Percentiles rank a stretch among this genome's conserved stretches.
These are phyloP conservation scores for Notiomystis cincta DNA, from an alignment of 2,113 vertebrate species.

Conservation along the genomic window DNA sequence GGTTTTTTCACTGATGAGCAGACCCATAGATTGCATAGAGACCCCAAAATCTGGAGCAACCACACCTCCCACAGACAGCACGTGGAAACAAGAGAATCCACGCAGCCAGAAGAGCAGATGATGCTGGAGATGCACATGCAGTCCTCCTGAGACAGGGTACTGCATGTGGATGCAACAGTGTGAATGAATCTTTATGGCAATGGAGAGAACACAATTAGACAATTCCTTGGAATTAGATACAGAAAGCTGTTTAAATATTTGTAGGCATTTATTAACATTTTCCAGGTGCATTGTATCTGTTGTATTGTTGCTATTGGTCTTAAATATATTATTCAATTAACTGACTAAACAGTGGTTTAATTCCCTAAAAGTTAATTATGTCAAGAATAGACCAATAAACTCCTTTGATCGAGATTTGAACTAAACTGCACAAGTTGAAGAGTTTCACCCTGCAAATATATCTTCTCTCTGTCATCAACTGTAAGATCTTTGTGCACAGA, in stretches of 20 bases:
- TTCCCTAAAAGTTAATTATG: background rate
- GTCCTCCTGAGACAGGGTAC: background rate
- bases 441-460: background rate
- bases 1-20: background rate
- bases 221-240: background rate
- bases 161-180: accelerated
- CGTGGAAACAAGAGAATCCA: background rate
- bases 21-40: background rate
- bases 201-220: background rate
- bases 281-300: background rate
- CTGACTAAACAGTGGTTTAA: background rate
- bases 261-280: background rate
- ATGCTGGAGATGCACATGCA: background rate
- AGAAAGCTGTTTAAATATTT: background rate
- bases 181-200: background rate
- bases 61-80: background rate
- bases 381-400: background rate
- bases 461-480: background rate
- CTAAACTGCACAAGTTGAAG: background rate
- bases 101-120: accelerated
- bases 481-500: background rate
- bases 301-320: background rate
- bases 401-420: background rate
- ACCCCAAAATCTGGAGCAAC: background rate
- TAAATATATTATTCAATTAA: background rate